Percentiles rank a stretch among this genome's conserved stretches.
phyloP scores from a whole-genome alignment of 2,888 invertebrate genomes.

The Nephrocerus scutellatus region DNA sequence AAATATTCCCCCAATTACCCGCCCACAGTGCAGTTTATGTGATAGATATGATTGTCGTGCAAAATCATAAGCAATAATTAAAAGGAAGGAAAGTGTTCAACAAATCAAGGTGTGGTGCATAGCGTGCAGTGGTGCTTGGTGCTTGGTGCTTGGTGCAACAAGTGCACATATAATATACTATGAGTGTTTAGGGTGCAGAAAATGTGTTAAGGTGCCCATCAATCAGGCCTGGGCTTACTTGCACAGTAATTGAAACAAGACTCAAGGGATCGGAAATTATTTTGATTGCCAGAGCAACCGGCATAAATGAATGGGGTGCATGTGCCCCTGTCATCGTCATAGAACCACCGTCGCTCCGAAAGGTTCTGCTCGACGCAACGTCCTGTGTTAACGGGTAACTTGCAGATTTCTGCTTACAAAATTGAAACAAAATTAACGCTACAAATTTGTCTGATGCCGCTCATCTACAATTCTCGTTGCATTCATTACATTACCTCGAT shows the following conservation, averaged over 20 bases:
- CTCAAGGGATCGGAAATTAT: constrained; percentile 71
- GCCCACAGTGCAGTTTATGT: too few relatives aligned
- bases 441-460: constrained; percentile 1
- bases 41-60: too few relatives aligned
- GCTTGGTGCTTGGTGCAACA: constrained; percentile 6
- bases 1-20: too few relatives aligned
- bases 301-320: constrained; percentile 76
- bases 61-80: too few relatives aligned
- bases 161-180: constrained; percentile 15
- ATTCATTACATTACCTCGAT: constrained; percentile 35
- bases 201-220: constrained; percentile 18
- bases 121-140: constrained; percentile 9
- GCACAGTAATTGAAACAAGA: constrained; percentile 60
- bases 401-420: constrained; percentile 56
- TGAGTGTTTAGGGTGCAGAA: constrained; percentile 13
- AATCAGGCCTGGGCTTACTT: constrained; percentile 39
- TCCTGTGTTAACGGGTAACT: constrained; percentile 57
- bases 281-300: constrained; percentile 82
- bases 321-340: constrained; percentile 58
- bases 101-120: constrained; percentile 12
- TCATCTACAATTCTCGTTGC: not conserved
- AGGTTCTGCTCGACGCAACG: constrained; percentile 48
- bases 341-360: constrained; percentile 62
- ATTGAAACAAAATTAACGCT: constrained; percentile 11
- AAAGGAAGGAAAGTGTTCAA: too few relatives aligned